A percentile compares a stretch with the other conserved stretches of the same genome.
Conservation (phyloP, 1,140 invertebrate genomes). For the Zophobas morio region DNA sequence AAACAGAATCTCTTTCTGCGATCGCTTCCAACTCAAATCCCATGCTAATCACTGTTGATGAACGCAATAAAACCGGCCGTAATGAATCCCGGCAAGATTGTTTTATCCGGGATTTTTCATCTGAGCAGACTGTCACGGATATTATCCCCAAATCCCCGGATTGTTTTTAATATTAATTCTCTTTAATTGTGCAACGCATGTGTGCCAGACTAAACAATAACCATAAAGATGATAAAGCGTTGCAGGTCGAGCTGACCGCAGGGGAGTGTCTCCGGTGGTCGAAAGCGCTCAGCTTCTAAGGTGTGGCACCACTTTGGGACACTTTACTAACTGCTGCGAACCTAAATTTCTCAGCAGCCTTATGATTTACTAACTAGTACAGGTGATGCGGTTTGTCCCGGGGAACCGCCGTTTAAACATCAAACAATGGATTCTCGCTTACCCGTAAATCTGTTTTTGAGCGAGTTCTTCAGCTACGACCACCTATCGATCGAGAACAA, state of each 20-base stretch:
- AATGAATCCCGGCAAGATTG: conserved; percentile 37
- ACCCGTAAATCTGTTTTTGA: not conserved
- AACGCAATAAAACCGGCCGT: conserved; percentile 31
- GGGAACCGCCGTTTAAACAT: conserved; percentile 24
- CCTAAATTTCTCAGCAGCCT: conserved; percentile 33
- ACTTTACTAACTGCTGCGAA: conserved; percentile 26
- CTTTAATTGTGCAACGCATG: conserved; percentile 41
- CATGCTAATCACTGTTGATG: conserved; percentile 40
- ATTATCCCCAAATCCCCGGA: conserved; percentile 35
- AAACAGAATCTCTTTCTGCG: too few species aligned
- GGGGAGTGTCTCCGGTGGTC: conserved; percentile 35
- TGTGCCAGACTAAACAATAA: conserved; percentile 33
- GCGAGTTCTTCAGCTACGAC: not conserved
- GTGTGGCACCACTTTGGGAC: conserved; percentile 36
- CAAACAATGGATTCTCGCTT: conserved; percentile 13
- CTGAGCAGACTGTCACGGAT: conserved; percentile 9
- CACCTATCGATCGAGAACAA: conserved; percentile 13
- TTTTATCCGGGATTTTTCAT: conserved; percentile 35
- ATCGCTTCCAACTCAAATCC: conserved; percentile 16
- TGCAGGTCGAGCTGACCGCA: conserved; percentile 38
- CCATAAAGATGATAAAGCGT: conserved; percentile 41
- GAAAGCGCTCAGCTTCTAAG: conserved; percentile 38
- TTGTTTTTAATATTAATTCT: conserved; percentile 42
- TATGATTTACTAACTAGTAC: conserved; percentile 35
- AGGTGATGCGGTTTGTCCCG: conserved; percentile 23